Evolutionary conservation across 2,888 invertebrate species (phyloP).

Genomic region (Entomobrya multifasciata): DNA sequence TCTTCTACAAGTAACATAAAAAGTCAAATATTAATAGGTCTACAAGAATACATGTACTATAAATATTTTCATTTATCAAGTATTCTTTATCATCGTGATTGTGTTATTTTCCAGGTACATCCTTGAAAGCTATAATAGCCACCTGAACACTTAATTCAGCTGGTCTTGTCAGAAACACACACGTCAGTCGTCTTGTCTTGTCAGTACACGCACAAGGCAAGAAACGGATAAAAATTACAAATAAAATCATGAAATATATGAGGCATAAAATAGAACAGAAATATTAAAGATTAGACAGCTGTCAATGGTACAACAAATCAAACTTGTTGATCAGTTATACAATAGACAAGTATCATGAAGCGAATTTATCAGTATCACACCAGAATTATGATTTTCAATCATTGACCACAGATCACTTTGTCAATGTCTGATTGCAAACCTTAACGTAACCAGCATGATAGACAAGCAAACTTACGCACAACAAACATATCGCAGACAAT

Average conservation of each 20-base stretch:
- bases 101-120: neutral
- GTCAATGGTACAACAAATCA: conserved; percentile 13
- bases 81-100: neutral
- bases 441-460: neutral
- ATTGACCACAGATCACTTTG: conserved; percentile 8
- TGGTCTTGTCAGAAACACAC: neutral
- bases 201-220: no score
- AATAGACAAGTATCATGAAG: neutral
- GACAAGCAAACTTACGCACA: neutral
- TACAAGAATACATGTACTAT: neutral
- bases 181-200: neutral
- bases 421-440: conserved; percentile 26
- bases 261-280: neutral
- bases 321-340: conserved; percentile 29
- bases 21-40: conserved; percentile 19
- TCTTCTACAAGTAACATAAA: neutral
- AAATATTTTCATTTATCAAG: neutral
- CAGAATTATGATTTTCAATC: neutral
- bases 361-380: conserved; percentile 29
- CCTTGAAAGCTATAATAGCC: neutral
- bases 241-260: conserved; percentile 1
- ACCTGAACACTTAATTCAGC: conserved; percentile 1
- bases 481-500: conserved; percentile 8
- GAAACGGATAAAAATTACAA: neutral
- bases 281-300: neutral